These are phyloP conservation scores for Phalacrocorax brasilianus DNA, from an alignment of 2,113 vertebrate genomes.

Conservation along the genomic window DNA sequence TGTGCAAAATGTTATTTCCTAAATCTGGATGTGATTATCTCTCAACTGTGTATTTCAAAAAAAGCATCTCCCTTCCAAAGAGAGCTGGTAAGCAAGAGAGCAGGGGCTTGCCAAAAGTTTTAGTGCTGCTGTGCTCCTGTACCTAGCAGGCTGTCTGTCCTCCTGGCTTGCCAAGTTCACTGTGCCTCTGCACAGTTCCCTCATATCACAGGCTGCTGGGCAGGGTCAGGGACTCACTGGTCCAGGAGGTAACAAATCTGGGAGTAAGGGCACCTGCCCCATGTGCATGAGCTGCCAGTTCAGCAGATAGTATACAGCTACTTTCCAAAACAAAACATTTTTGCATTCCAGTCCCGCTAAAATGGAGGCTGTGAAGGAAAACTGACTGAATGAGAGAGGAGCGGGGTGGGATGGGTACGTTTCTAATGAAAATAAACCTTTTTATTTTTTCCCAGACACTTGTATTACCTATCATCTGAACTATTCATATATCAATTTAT, in stretches of 20 bases:
- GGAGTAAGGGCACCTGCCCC: no score
- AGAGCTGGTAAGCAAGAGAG: background rate
- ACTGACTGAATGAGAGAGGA: background rate
- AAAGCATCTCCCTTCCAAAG: background rate
- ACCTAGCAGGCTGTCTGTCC: background rate
- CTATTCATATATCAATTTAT: background rate
- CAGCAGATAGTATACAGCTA: background rate
- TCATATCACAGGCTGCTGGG: rapidly evolving
- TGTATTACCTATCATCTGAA: background rate
- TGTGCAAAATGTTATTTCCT: slow-evolving; percentile 27
- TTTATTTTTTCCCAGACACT: background rate
- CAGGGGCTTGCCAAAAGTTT: background rate
- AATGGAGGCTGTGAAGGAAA: background rate
- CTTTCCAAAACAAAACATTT: background rate
- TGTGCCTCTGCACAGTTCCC: rapidly evolving
- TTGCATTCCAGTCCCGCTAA: background rate
- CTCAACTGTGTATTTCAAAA: background rate
- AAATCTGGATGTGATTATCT: slow-evolving; percentile 56
- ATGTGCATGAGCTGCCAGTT: background rate
- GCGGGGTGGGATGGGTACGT: rapidly evolving
- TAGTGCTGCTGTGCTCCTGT: background rate
- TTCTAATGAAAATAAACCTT: background rate
- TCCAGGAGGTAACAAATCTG: background rate
- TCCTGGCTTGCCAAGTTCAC: background rate
- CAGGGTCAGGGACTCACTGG: background rate